Base-by-base conservation (phyloP, 2,797 vertebrate species). In the Taeniopygia guttata region DNA sequence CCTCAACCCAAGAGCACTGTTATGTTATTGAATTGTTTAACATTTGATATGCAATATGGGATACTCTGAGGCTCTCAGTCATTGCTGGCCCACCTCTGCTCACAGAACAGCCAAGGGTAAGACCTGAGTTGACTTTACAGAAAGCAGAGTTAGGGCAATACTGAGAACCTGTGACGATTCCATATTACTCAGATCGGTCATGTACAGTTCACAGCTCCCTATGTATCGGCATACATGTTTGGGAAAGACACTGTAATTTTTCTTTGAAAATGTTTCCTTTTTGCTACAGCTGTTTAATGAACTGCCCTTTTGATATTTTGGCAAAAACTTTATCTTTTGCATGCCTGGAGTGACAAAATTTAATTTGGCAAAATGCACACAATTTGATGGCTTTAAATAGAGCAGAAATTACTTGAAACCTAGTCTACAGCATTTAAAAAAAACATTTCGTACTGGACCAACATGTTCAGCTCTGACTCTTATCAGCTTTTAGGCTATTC, bases 21-120 rank as follows among this genome's bases (percentile, higher is more conserved):
- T 92, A 88, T 42, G 36, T 87, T 93, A 92, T 19, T 91, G 81
- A 91, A 90, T 85, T 70, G 42, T 76, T 89, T 63, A 92, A 56
- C 49, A 84, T 90, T 94, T 88, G 94, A 95, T 85, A 89, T 77
- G 58, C 78, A 82, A 55, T 52, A 25, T 66, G 85, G 78, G 90
- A 78, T 78, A 89, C 73, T 82, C 67, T 74, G 34, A 92, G 82
- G 42, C 36, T 78, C 79, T 92, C 67, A 58, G 46, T 27, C 58
- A 9, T 25, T 87, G 40, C 58, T 93, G 73, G 16, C 54, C 56
- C 78, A 52, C 21, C 54, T 87, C 54, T 87, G 26, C 84, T 93
- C 60, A 43, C 48, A 56, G 43, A 45, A 51, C 29, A 88, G 73
- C 77, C 83, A 74, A 82, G 56, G 42, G 14, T 67, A 60, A 93